Evolutionary conservation across 2,888 invertebrate genomes (phyloP).

Genomic region (Cloeon dipterum): DNA sequence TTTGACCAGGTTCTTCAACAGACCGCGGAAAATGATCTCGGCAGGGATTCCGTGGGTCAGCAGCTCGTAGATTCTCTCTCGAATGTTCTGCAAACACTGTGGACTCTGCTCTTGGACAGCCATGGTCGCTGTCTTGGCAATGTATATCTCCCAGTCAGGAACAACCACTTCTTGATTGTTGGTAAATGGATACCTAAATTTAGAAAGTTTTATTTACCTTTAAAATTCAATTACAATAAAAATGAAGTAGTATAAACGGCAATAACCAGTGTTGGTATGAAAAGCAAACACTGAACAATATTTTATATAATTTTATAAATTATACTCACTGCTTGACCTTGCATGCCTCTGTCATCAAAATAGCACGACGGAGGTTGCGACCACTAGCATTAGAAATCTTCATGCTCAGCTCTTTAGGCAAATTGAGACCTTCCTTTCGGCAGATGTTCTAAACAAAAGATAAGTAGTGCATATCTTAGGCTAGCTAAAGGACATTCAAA

Average conservation of each 20-base stretch:
- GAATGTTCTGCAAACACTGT: constrained; percentile 56
- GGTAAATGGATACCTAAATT: constrained; percentile 63
- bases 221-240: neutral
- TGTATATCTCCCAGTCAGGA: constrained; percentile 83
- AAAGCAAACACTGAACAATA: too few species aligned
- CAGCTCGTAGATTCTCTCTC: constrained; percentile 79
- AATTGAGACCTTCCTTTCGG: constrained; percentile 54
- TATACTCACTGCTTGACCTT: constrained; percentile 59
- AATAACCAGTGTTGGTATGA: neutral
- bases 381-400: constrained; percentile 57
- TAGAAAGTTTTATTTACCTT: too few species aligned
- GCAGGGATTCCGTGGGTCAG: constrained; percentile 83
- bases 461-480: constrained; percentile 7
- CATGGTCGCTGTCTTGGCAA: constrained; percentile 65
- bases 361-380: constrained; percentile 74
- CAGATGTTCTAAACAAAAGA: constrained; percentile 29
- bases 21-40: constrained; percentile 71
- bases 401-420: constrained; percentile 53
- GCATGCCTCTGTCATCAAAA: constrained; percentile 84
- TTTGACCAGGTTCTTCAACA: constrained; percentile 60
- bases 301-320: too few species aligned
- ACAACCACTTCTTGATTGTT: constrained; percentile 56
- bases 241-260: neutral
- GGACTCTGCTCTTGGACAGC: constrained; percentile 75
- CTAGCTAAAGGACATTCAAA: neutral